Conservation (phyloP, 1,140 invertebrate species). For the Babylonia areolata region DNA sequence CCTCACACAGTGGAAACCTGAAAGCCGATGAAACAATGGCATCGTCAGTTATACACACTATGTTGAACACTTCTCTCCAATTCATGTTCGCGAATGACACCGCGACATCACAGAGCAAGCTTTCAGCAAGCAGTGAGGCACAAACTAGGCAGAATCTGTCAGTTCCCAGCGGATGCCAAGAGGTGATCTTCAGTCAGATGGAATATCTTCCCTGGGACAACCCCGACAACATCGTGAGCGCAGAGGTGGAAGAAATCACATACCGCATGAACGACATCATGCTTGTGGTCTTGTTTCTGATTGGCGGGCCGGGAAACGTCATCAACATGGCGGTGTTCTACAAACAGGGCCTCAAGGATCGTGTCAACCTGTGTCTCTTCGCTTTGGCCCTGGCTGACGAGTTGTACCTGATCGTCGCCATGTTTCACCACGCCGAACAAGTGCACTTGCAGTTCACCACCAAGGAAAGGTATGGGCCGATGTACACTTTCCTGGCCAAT, state of each 20-base stretch:
- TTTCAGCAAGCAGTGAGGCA: no score
- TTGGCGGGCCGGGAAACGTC: background rate
- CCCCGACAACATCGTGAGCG: background rate
- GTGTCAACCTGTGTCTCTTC: no score
- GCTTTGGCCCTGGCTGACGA: background rate
- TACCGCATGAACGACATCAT: background rate
- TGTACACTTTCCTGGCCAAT: background rate
- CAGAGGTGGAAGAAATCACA: background rate
- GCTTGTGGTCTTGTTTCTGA: background rate
- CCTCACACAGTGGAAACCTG: no score
- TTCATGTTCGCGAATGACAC: no score
- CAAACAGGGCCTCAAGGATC: slow-evolving; percentile 12
- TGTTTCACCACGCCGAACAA: background rate
- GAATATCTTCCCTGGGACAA: background rate
- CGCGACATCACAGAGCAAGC: no score
- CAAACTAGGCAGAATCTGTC: no score
- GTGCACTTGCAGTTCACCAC: background rate
- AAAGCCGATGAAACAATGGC: no score
- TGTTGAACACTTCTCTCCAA: no score
- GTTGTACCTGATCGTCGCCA: background rate
- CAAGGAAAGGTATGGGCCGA: background rate
- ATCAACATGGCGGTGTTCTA: slow-evolving; percentile 29
- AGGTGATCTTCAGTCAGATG: background rate
- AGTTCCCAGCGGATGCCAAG: background rate
- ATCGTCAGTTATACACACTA: no score